Conservation (phyloP, 2,888 invertebrate genomes). For the Aquatica leii region DNA sequence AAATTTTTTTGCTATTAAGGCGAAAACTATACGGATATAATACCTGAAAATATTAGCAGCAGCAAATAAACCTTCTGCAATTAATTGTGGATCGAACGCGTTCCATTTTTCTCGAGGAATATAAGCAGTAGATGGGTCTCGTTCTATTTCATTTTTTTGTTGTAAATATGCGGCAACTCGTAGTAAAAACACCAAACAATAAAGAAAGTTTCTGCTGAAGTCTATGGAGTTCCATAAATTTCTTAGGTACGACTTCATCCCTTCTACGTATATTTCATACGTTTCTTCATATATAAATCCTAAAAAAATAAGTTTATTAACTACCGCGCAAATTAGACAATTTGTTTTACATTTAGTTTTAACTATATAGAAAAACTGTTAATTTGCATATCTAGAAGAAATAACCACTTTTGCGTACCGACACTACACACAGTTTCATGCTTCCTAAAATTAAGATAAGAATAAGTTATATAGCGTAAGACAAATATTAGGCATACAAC, state of each 20-base stretch:
- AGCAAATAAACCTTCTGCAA: conserved; percentile 92
- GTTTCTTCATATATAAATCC: conserved; percentile 94
- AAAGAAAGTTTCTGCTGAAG: conserved; percentile 88
- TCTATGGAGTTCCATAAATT: conserved; percentile 98
- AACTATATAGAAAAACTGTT: too few species aligned
- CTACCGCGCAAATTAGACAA: too few species aligned
- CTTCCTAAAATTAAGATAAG: too few species aligned
- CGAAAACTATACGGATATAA: conserved; percentile 16
- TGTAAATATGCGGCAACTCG: conserved; percentile 78
- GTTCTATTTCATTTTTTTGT: conserved; percentile 73
- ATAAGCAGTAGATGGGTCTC: conserved; percentile 74
- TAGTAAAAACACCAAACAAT: conserved; percentile 76
- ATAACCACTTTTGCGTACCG: too few species aligned
- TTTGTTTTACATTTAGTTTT: too few species aligned
- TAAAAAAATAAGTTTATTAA: conserved; percentile 51
- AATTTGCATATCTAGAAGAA: too few species aligned
- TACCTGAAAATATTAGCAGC: conserved; percentile 93
- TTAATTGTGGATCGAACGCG: conserved; percentile 91
- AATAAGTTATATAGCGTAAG: too few species aligned
- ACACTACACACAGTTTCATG: too few species aligned
- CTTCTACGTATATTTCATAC: conserved; percentile 87
- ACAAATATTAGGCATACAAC: too few species aligned
- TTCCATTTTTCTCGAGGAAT: conserved; percentile 89
- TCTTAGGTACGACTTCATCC: conserved; percentile 84
- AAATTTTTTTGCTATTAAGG: too few species aligned